These are phyloP conservation scores for Mobula birostris DNA, from an alignment of 2,113 vertebrate genomes.

Conservation along the genomic window DNA sequence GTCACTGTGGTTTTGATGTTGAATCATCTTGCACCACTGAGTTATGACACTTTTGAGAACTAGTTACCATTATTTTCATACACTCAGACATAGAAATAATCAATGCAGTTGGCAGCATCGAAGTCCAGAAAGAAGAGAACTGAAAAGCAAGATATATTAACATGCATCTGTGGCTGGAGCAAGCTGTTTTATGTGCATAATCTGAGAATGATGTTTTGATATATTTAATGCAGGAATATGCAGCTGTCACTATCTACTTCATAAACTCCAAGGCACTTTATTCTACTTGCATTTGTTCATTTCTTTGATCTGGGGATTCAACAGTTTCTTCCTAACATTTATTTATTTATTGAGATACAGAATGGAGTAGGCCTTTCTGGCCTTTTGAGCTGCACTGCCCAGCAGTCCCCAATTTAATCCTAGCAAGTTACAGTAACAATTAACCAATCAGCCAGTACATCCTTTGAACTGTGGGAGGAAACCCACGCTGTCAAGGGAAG, in stretches of 20 bases:
- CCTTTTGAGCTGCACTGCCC: too few relatives aligned
- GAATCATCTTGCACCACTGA: neutral
- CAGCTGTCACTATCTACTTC: neutral
- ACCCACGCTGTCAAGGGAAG: too few relatives aligned
- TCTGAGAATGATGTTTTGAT: neutral
- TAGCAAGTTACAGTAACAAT: too few relatives aligned
- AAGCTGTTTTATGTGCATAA: neutral
- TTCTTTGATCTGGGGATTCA: neutral
- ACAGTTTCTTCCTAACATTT: neutral
- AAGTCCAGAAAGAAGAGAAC: neutral
- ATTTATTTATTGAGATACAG: too few relatives aligned
- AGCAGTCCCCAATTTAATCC: too few relatives aligned
- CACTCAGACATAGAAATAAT: neutral
- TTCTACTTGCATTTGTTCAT: neutral
- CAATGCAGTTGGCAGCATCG: neutral
- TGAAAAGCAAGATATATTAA: neutral
- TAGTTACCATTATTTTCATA: neutral
- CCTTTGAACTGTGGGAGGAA: too few relatives aligned
- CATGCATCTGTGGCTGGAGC: neutral
- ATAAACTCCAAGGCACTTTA: neutral
- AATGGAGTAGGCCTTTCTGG: too few relatives aligned
- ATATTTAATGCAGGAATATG: neutral
- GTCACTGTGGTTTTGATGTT: neutral
- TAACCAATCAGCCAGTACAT: too few relatives aligned
- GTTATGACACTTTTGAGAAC: neutral